A percentile compares a stretch with the other conserved stretches of the same genome.
phyloP scores from a whole-genome alignment of 2,113 vertebrate genomes.

The Oostethus manadensis region DNA sequence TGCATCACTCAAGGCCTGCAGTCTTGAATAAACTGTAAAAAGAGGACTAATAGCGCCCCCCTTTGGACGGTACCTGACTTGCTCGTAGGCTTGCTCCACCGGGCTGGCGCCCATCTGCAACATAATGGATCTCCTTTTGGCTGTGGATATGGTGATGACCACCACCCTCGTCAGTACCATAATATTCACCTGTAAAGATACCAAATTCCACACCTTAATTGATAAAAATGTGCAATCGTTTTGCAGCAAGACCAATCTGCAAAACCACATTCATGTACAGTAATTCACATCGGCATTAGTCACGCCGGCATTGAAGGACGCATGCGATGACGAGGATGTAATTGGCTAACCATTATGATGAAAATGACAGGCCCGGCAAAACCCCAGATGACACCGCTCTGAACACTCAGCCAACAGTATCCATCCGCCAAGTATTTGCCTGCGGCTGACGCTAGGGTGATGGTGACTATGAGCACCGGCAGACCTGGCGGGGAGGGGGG shows the following conservation, averaged over 20 bases:
- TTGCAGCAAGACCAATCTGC: neutral
- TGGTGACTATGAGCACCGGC: conserved; percentile 74
- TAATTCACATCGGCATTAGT: too few species aligned
- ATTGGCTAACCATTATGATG: conserved; percentile 71
- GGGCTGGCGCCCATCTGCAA: conserved; percentile 64
- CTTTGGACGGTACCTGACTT: conserved; percentile 70
- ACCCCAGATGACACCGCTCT: conserved; percentile 77
- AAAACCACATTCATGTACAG: too few species aligned
- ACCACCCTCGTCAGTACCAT: conserved; percentile 73
- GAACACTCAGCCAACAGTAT: conserved; percentile 77
- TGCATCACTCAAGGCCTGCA: conserved; percentile 11
- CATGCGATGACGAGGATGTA: neutral
- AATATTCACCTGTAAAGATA: conserved; percentile 68
- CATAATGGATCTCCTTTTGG: conserved; percentile 74
- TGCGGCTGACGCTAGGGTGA: conserved; percentile 73
- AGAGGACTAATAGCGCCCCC: conserved; percentile 68
- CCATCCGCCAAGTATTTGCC: conserved; percentile 71
- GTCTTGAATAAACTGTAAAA: conserved; percentile 9
- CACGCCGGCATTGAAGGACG: neutral
- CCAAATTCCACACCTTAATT: too few species aligned
- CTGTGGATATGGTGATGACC: conserved; percentile 73
- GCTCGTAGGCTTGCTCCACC: conserved; percentile 67
- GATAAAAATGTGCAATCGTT: neutral
- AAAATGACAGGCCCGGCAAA: conserved; percentile 78
- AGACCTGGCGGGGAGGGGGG: conserved; percentile 57